Percentiles rank a stretch among this genome's conserved stretches.
Evolutionary conservation across 2,888 invertebrate species (phyloP).

Genomic region (Ennomos fuscantarius): DNA sequence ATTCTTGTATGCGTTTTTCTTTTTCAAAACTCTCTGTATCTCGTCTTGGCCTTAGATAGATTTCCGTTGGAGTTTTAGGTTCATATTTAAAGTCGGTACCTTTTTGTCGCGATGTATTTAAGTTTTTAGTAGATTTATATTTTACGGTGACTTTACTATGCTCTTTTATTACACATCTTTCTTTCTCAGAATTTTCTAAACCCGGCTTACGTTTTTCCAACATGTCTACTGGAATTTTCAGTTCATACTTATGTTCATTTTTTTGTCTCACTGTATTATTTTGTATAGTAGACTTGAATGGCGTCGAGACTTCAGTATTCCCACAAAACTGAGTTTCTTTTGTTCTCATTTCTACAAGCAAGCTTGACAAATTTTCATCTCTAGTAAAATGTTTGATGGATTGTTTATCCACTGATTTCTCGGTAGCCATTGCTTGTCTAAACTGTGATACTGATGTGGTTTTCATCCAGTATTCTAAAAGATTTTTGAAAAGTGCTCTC

Average conservation of each 20-base stretch:
- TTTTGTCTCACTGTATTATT: conserved; percentile 21
- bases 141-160: conserved; percentile 42
- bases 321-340: conserved; percentile 63
- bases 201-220: conserved; percentile 40
- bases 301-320: conserved; percentile 40
- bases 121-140: conserved; percentile 29
- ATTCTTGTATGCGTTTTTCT: conserved; percentile 66
- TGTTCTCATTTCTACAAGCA: conserved; percentile 44
- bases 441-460: conserved; percentile 52
- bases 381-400: conserved; percentile 60
- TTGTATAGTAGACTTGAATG: conserved; percentile 32
- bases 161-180: conserved; percentile 49
- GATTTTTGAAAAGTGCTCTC: conserved; percentile 62
- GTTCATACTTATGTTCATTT: conserved; percentile 22
- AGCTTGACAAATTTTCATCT: conserved; percentile 62
- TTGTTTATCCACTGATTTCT: conserved; percentile 55
- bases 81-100: conserved; percentile 23
- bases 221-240: conserved; percentile 15
- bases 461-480: conserved; percentile 71
- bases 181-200: conserved; percentile 61
- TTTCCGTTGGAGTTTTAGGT: conserved; percentile 9
- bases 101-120: conserved; percentile 20
- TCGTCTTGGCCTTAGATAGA: conserved; percentile 39
- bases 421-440: conserved; percentile 49
- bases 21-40: conserved; percentile 60